phyloP scores from a whole-genome alignment of 92 coral and sea anemone species.

The Bergia sp. region DNA sequence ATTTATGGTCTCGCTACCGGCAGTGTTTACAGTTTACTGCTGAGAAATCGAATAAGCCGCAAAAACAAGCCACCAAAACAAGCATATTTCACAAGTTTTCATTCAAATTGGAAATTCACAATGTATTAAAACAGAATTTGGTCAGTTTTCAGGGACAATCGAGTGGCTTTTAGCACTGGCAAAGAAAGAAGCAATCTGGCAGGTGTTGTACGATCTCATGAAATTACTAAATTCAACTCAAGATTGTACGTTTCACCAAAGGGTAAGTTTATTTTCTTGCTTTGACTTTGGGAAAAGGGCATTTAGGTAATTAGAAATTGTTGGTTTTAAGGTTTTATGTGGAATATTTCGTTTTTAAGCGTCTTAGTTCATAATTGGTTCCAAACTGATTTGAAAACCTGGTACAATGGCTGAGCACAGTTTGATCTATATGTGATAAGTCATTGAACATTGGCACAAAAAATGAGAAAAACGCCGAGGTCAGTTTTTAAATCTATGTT shows the following conservation, averaged over 20 bases:
- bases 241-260: background rate
- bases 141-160: background rate
- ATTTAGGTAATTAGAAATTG: too few species aligned
- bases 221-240: background rate
- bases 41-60: background rate
- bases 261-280: background rate
- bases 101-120: background rate
- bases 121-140: background rate
- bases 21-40: slow-evolving; percentile 22
- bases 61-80: background rate
- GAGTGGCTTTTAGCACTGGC: background rate
- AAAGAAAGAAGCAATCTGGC: background rate
- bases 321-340: background rate
- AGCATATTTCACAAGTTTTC: background rate
- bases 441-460: background rate
- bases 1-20: background rate
- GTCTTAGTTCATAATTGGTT: background rate
- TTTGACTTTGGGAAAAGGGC: background rate
- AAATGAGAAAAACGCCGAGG: too few species aligned
- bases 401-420: background rate
- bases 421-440: background rate
- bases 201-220: background rate
- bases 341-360: background rate
- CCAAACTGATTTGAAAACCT: background rate
- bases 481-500: background rate